A percentile compares a stretch with the other conserved stretches of the same genome.
These are phyloP conservation scores for Strigamia transsilvanica DNA, from an alignment of 2,888 invertebrate genomes.

Conservation along the genomic window DNA sequence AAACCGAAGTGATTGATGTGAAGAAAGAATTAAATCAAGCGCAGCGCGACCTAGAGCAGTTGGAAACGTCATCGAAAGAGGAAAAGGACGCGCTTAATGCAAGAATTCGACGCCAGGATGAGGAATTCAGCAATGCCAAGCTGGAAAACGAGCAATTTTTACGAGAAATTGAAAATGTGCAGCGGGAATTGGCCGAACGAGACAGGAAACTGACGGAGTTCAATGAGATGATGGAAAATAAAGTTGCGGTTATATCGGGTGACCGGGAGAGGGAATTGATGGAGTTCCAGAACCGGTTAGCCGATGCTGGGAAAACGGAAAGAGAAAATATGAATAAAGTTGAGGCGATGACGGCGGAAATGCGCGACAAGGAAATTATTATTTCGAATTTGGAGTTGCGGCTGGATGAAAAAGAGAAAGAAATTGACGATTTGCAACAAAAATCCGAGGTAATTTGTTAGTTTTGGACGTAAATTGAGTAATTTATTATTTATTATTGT, in stretches of 20 bases:
- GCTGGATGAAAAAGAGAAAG: conserved; percentile 12
- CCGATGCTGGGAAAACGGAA: neutral
- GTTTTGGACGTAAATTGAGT: neutral
- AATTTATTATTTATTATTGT: neutral
- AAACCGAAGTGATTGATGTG: neutral
- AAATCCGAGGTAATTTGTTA: conserved; percentile 12
- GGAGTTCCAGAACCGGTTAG: conserved; percentile 16
- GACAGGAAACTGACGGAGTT: neutral
- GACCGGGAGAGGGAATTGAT: conserved; percentile 12
- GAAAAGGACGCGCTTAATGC: neutral
- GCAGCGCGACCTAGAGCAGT: neutral
- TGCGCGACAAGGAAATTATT: conserved; percentile 66
- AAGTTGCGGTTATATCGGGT: neutral
- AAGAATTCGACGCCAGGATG: neutral
- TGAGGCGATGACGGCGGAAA: conserved; percentile 70
- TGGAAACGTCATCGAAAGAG: neutral
- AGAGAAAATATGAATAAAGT: conserved; percentile 67
- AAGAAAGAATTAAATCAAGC: conserved; percentile 25
- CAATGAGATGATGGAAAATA: conserved; percentile 18
- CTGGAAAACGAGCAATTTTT: neutral
- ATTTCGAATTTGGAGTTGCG: neutral
- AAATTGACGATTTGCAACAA: conserved; percentile 10
- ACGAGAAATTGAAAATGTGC: neutral
- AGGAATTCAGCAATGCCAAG: neutral
- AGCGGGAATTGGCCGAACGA: neutral